Conservation (phyloP, 2,113 vertebrate species). For the Mesitornis unicolor region DNA sequence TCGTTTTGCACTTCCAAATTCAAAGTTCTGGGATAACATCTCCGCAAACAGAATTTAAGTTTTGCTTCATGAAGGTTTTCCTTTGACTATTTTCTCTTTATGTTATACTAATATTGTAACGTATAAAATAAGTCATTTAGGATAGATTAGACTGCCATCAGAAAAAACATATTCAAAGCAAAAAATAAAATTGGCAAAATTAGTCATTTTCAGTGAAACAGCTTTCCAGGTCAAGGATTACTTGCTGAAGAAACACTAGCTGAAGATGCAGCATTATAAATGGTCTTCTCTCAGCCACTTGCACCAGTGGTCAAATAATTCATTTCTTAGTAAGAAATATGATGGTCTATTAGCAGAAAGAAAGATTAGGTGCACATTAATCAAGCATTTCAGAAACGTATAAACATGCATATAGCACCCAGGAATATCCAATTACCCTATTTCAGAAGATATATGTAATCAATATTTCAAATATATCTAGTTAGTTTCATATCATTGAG, state of each 20-base stretch:
- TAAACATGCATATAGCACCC: conserved; percentile 29
- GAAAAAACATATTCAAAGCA: conserved; percentile 59
- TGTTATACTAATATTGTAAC: not conserved
- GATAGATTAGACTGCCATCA: conserved; percentile 48
- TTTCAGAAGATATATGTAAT: conserved; percentile 41
- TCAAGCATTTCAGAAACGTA: conserved; percentile 64
- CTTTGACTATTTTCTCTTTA: not conserved
- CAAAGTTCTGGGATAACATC: not conserved
- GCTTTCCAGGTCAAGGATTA: conserved; percentile 62
- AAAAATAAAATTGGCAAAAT: conserved; percentile 60
- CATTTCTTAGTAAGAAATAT: conserved; percentile 69
- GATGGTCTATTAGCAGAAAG: conserved; percentile 69
- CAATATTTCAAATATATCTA: conserved; percentile 53
- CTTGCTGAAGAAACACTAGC: conserved; percentile 36
- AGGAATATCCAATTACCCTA: not conserved
- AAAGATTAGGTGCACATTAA: conserved; percentile 69
- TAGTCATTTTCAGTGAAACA: conserved; percentile 56
- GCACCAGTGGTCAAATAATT: conserved; percentile 52
- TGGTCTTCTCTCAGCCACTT: conserved; percentile 62
- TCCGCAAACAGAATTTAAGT: not conserved
- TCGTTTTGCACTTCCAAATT: not conserved
- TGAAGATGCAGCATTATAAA: conserved; percentile 69
- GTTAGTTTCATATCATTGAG: conserved; percentile 22
- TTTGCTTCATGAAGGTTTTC: not conserved
- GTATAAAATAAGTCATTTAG: conserved; percentile 25